Base-by-base conservation (phyloP, 2,888 invertebrate genomes). In the Drosophila birchii region DNA sequence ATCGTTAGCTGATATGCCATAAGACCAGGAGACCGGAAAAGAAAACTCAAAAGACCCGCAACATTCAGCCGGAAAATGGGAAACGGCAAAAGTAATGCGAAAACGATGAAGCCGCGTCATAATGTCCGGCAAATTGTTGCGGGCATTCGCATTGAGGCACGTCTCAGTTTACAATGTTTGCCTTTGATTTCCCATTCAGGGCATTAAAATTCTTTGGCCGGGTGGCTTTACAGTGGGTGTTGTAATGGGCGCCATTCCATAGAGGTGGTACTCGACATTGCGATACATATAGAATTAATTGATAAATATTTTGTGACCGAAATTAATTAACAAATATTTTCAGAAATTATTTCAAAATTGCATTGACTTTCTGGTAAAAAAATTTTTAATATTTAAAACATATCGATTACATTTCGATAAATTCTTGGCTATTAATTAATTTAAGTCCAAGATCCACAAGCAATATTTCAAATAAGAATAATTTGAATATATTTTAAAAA, bases 51-150 rank as follows among this genome's bases (percentile, higher is more conserved):
- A 54, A 57, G 45, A 34, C 34, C 34, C 61, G 57, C 61, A 57
- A 58, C 43, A 44, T 61, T 61, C 43, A 64, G 47, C 62, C 47
- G 63, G 63, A 61, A 64, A 64, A 64, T 61, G 64, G 63, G 49
- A 62, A 64, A 62, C 12, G 62, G 64, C 18, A 62, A 64, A 36
- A 64, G 75, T 72, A 71, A 82, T 82, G 80, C 39, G 75, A 78
- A 82, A 61, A 75, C 80, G 74, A 82, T 81, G 69, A 79, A 79
- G 79, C 76, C 49, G 71, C 60, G 32, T 60, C 55, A 71, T 64
- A 68, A 64, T 68, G 63, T 55, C 47, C 60, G 63, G 67, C 63
- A 79, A 78, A 79, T 76, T 73, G 64, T 79, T 78, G 63, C 61
- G 66, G 57, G 36, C 32, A 53, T 45, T 45, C 44, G 38, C 23